These are phyloP conservation scores for Carduelis carduelis DNA, from an alignment of 2,797 vertebrate species.

Conservation along the genomic window DNA sequence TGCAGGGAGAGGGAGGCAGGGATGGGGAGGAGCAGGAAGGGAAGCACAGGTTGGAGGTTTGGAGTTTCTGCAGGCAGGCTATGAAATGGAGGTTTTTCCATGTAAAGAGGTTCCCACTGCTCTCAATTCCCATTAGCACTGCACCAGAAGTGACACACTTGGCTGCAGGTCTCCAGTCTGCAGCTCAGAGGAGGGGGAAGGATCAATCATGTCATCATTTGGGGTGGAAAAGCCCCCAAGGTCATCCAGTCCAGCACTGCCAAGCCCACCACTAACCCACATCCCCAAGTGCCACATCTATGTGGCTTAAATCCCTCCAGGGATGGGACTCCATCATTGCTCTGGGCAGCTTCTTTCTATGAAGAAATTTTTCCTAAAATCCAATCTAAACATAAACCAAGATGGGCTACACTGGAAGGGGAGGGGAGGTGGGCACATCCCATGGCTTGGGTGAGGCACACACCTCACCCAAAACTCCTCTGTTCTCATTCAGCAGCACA, in stretches of 20 bases:
- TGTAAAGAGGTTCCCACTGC: neutral
- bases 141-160: neutral
- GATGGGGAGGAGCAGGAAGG: neutral
- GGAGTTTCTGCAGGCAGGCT: neutral
- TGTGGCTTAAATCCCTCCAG: rapidly evolving
- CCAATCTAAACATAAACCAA: neutral
- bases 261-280: neutral
- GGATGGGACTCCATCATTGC: neutral
- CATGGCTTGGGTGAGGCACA: rapidly evolving
- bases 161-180: neutral
- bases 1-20: neutral
- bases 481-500: neutral
- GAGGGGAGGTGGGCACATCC: neutral
- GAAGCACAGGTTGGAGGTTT: neutral
- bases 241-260: neutral
- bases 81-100: neutral
- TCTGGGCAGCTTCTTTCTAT: neutral
- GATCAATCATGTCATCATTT: neutral
- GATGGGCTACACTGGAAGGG: rapidly evolving
- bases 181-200: neutral
- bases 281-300: neutral
- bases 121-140: neutral
- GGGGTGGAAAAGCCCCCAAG: neutral
- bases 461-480: neutral
- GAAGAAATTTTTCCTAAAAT: neutral